A percentile compares a stretch with the other conserved stretches of the same genome.
Evolutionary conservation across 1,140 invertebrate species (phyloP).

Genomic region (Drosophila ambigua): DNA sequence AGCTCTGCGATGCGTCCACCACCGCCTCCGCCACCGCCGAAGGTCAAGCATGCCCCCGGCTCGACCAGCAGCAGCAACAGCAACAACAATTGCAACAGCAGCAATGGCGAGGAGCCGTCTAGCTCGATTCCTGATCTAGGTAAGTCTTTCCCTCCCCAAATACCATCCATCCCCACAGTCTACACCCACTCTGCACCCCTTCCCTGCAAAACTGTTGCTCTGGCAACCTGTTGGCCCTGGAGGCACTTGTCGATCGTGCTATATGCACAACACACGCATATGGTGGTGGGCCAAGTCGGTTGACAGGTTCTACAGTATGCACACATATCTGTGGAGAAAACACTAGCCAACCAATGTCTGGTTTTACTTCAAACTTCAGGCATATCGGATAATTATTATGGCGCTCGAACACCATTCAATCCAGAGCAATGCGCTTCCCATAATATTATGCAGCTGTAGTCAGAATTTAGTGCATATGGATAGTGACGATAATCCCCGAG

Average conservation of each 20-base stretch:
- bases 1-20: conserved; percentile 85
- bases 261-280: conserved; percentile 11
- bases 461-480: not conserved
- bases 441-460: not conserved
- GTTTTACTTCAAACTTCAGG: too few relatives aligned
- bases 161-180: not conserved
- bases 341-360: too few relatives aligned
- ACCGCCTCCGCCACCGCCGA: conserved; percentile 86
- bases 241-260: conserved; percentile 54
- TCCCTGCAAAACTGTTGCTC: conserved; percentile 21
- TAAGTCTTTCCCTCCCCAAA: conserved; percentile 84
- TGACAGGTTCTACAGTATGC: conserved; percentile 32
- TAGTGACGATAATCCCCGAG: too few relatives aligned
- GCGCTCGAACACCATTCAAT: not conserved
- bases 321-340: not conserved
- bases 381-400: too few relatives aligned
- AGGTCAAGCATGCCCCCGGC: conserved; percentile 78
- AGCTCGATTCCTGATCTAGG: conserved; percentile 93
- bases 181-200: not conserved
- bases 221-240: conserved; percentile 71
- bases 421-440: too few relatives aligned
- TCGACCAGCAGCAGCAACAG: conserved; percentile 15
- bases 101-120: conserved; percentile 88
- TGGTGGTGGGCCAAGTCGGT: conserved; percentile 17
- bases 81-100: conserved; percentile 24